Base-by-base conservation (phyloP, 2,797 vertebrate genomes). In the Melanotaenia pygmaea region DNA sequence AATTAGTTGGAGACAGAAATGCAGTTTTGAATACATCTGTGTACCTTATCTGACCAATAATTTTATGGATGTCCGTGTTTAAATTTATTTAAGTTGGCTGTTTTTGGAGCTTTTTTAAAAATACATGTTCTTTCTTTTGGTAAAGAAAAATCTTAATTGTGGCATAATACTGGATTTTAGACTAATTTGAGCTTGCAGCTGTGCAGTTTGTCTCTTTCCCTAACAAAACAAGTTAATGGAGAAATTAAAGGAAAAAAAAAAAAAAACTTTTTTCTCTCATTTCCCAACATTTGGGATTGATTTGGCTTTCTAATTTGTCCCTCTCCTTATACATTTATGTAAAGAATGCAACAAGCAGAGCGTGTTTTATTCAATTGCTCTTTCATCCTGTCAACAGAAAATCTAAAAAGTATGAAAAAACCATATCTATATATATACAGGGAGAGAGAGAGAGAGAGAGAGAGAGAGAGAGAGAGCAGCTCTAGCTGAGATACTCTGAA, bases 1-100 rank as follows among this genome's bases (percentile, higher is more conserved):
- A 67, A 40, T 43, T 22, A 59, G 34, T 70, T 69, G 69, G 59
- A 70, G 76, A 35, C 26, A 24, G 35, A 71, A 37, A 20, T 20
- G 28, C 13, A 16, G 26, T 76, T 76, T 50, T 34, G 20, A 24
- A 70, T 37, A 60, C 20, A 3, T 62, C 20, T 24, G 54, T 10
- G n/a, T 51, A 12, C 9, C 43, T n/a, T 8, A n/a, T 47, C 18
- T 18, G 43, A 18, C 43, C 43, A 47, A 24, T 24, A 3, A 12
- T 5, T 51, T 22, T 5, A 24, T 13, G 9, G 47, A 10, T n/a
- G 20, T 43, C 47, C n/a, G 1, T 50, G 45, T 50, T 47, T 50
- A 50, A 11, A 51, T 24, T 10, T 9, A 24, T 24, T 51, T 12
- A 11, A 22, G 47, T 51, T 51, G 47, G n/a, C n/a, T 51, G 2